These are phyloP conservation scores for Nothoprocta pentlandii DNA, from an alignment of 2,113 vertebrate species.

Conservation along the genomic window DNA sequence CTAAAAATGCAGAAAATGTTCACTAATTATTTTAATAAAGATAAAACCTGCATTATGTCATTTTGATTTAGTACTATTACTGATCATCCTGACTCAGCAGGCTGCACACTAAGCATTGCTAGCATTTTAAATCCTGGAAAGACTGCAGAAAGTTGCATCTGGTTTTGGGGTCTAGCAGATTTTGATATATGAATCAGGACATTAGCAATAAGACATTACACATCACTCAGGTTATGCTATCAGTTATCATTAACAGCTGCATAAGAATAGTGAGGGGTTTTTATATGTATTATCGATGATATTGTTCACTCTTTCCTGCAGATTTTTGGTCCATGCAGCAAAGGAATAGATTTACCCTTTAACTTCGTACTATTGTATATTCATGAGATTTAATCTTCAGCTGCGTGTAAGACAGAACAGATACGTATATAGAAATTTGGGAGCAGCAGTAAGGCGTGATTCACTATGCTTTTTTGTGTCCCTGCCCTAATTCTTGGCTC, in stretches of 20 bases:
- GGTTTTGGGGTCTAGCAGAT: background rate
- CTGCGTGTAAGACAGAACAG: background rate
- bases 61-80: background rate
- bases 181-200: background rate
- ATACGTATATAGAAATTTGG: background rate
- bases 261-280: background rate
- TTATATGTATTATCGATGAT: background rate
- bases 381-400: background rate
- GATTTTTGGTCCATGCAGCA: background rate
- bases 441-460: background rate
- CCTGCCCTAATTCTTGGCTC: conserved; percentile 22
- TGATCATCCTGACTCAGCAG: background rate
- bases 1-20: background rate
- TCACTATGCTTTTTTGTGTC: background rate
- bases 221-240: background rate
- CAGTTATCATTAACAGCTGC: background rate
- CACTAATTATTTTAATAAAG: background rate
- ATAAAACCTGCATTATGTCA: background rate
- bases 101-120: background rate
- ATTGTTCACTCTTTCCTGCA: background rate
- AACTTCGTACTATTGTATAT: background rate
- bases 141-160: background rate
- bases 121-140: background rate
- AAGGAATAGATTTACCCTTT: background rate
- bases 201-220: background rate